A percentile compares a stretch with the other conserved stretches of the same genome.
phyloP scores from a whole-genome alignment of 2,113 vertebrate genomes.

The Saguinus midas region DNA sequence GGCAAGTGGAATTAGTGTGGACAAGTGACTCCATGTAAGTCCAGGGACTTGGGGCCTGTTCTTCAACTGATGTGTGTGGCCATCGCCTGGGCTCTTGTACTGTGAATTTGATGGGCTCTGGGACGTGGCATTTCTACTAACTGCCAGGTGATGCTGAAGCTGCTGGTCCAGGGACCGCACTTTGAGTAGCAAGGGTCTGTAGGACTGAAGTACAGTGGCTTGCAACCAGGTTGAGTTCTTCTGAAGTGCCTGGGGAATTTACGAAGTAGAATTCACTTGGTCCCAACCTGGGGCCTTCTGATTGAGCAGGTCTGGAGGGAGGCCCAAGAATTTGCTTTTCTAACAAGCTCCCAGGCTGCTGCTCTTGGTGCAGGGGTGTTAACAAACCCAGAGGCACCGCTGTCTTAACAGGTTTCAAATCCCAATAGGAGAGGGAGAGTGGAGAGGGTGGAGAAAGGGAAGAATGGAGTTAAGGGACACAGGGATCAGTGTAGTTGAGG shows the following conservation, averaged over 20 bases:
- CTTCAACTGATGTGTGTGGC: background rate
- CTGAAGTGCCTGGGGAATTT: background rate
- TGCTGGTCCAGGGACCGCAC: background rate
- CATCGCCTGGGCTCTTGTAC: background rate
- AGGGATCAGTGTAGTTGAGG: background rate
- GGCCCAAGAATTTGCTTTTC: background rate
- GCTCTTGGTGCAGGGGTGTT: accelerated
- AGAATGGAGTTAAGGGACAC: too few species aligned
- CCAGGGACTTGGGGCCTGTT: accelerated
- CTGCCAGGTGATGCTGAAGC: background rate
- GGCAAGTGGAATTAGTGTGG: background rate
- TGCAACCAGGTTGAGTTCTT: background rate
- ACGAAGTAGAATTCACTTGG: background rate
- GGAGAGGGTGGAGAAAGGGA: background rate
- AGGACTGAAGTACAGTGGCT: too few species aligned
- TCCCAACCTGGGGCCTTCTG: background rate
- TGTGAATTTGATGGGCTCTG: background rate
- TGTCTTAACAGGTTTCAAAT: background rate
- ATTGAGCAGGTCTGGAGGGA: background rate
- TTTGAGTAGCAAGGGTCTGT: background rate
- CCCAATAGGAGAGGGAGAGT: background rate
- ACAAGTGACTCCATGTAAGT: background rate
- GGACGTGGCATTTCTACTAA: too few species aligned
- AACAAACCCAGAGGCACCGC: background rate
- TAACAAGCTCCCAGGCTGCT: accelerated